phyloP scores from a whole-genome alignment of 1,140 invertebrate genomes.

The Trypoxylus dichotomus region DNA sequence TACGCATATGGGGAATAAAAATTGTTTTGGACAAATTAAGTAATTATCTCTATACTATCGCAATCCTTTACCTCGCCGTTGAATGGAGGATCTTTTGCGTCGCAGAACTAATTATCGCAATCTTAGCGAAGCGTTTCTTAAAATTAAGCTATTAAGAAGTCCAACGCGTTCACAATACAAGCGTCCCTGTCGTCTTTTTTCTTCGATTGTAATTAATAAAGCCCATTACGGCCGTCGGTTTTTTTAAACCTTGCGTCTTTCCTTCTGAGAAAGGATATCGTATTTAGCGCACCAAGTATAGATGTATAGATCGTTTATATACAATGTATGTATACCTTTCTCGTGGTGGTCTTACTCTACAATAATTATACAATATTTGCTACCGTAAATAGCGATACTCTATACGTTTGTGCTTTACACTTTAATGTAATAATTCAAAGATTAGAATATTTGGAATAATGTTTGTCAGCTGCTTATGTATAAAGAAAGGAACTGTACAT shows the following conservation, averaged over 20 bases:
- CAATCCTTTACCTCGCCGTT: background rate
- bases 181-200: background rate
- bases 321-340: background rate
- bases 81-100: background rate
- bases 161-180: background rate
- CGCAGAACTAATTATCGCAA: background rate
- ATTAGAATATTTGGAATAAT: no score
- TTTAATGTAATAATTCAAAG: no score
- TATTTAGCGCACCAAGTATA: background rate
- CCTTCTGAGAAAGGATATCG: background rate
- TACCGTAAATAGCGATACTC: no score
- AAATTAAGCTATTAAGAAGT: conserved; percentile 6
- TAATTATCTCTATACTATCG: background rate
- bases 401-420: no score
- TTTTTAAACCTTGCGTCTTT: background rate
- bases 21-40: conserved; percentile 2
- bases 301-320: background rate
- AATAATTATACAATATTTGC: no score
- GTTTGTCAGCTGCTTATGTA: no score
- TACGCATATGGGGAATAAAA: background rate
- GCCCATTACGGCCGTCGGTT: background rate
- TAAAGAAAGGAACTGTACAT: no score
- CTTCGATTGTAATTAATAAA: background rate
- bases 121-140: conserved; percentile 5
- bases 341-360: no score